Base-by-base conservation (phyloP, 92 coral and sea anemone species). In the Micromussa lordhowensis region DNA sequence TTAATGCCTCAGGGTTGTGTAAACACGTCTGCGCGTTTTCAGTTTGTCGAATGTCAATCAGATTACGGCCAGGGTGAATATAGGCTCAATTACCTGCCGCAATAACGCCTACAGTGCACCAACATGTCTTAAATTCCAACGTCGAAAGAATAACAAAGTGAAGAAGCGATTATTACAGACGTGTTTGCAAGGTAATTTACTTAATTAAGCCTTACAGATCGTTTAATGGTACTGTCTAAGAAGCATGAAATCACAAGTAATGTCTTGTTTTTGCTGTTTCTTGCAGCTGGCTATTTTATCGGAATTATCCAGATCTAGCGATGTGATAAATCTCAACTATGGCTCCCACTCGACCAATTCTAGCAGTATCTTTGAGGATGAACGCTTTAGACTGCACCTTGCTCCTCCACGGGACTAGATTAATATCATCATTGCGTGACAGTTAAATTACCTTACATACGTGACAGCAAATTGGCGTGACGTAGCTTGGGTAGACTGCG, bases 221-320 rank as follows among this genome's bases (percentile, higher is more conserved):
- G n/a, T n/a, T n/a, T n/a, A n/a, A 8, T 44, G 32, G 17, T 29
- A 29, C 15, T 5, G 40, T 80, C 26, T 64, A 40, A 30, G n/a
- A 58, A 44, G 1, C 21, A 57, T 57, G 63, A 57, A 57, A 3
- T 9, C 11, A 22, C 75, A 36, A 21, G 3, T 76, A 9, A 28
- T 48, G 38, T 58, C 78, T 71, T 57, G 19, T 55, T 34, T 75
- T 40, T 5, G 19, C 40, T 75, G 16, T 87, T 85, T 49, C 48
- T 80, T 85, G 57, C 90, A 95, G 98, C 71, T 93, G 36, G 96
- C 96, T 76, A 92, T 95, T 63, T 86, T 95, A 51, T 83, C 96
- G 55, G 98, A 95, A 82, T 88, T 95, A 57, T 94, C 98, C 73
- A 95, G 91, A 28, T 79, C 95, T 30, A 88, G 92, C 85, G 96